These are phyloP conservation scores for Hipposideros larvatus DNA, from an alignment of 2,797 vertebrate genomes.

Conservation along the genomic window DNA sequence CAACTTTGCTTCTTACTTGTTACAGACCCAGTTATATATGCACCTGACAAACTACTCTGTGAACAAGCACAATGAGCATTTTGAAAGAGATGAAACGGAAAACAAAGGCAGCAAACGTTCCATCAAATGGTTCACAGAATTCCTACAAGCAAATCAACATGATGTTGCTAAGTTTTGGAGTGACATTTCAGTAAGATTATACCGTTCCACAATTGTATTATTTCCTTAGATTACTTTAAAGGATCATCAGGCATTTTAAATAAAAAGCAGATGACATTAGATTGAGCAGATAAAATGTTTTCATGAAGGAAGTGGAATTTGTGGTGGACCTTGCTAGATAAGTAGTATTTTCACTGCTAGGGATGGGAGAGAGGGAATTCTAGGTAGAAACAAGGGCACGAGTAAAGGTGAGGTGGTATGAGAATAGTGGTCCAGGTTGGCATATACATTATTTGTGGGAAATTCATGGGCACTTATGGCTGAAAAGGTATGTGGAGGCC, in stretches of 20 bases:
- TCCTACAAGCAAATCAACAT: conserved; percentile 95
- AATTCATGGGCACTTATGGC: background rate
- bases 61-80: conserved; percentile 99
- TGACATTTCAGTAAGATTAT: conserved; percentile 96
- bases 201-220: conserved; percentile 42
- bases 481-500: background rate
- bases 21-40: conserved; percentile 97
- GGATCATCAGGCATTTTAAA: background rate
- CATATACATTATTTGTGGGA: background rate
- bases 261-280: background rate
- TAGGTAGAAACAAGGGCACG: background rate
- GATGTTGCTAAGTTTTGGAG: conserved; percentile 98
- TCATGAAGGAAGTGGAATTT: background rate
- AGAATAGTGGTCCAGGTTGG: background rate
- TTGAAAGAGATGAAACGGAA: conserved; percentile 96
- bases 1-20: conserved; percentile 37
- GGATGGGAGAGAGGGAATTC: background rate
- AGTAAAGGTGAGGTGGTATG: background rate
- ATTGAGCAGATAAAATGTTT: background rate
- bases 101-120: conserved; percentile 99
- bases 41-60: conserved; percentile 99
- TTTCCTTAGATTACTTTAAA: conserved; percentile 71
- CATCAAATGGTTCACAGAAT: conserved; percentile 98
- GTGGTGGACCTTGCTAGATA: background rate
- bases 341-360: background rate